Evolutionary conservation across 2,797 vertebrate species (phyloP).

Genomic region (Anguilla marmorata): DNA sequence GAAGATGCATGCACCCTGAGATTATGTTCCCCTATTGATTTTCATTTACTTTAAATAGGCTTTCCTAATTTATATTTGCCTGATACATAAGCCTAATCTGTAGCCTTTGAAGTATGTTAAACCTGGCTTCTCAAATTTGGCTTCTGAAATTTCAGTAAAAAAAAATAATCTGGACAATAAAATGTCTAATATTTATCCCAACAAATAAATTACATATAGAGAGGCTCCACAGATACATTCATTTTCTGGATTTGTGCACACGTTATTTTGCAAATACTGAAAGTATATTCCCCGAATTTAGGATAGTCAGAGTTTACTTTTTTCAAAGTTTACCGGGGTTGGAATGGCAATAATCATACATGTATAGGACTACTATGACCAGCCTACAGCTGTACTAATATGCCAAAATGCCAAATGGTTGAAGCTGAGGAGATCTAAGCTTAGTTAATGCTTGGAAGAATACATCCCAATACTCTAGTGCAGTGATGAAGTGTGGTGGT

Average conservation of each 20-base stretch:
- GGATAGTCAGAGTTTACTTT: background rate
- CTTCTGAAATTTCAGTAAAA: background rate
- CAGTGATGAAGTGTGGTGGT: background rate
- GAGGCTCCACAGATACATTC: background rate
- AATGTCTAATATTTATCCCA: too few relatives aligned
- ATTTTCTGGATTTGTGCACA: background rate
- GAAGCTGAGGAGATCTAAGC: background rate
- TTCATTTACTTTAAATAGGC: background rate
- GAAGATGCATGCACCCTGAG: background rate
- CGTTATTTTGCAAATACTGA: background rate
- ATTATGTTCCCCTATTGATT: background rate
- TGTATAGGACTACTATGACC: background rate
- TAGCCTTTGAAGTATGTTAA: background rate
- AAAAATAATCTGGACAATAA: background rate
- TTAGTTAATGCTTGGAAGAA: background rate
- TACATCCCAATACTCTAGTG: background rate
- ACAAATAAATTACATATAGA: too few relatives aligned
- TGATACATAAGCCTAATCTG: background rate
- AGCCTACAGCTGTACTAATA: background rate
- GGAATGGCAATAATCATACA: background rate
- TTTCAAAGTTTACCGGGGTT: too few relatives aligned
- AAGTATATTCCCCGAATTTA: background rate
- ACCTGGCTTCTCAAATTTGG: too few relatives aligned
- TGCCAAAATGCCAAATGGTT: background rate
- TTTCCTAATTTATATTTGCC: background rate